Conservation (phyloP, 2,888 invertebrate genomes). For the Pterostichus niger region DNA sequence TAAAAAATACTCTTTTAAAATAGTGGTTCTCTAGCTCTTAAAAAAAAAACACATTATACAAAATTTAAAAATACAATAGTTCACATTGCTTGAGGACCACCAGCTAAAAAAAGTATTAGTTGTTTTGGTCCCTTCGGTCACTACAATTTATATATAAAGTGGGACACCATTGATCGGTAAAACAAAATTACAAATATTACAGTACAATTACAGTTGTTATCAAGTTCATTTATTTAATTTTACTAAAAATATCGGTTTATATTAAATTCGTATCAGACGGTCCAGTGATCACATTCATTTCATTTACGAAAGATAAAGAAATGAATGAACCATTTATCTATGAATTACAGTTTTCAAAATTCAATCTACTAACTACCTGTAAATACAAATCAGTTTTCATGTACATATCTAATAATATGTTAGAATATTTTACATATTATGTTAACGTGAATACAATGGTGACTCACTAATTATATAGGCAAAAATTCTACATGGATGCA, state of each 20-base stretch:
- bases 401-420: constrained; percentile 11
- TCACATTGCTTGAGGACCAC: constrained; percentile 35
- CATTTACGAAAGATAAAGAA: constrained; percentile 30
- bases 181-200: constrained; percentile 5
- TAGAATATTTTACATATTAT: neutral
- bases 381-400: constrained; percentile 28
- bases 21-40: constrained; percentile 45
- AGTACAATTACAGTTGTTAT: constrained; percentile 13
- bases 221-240: constrained; percentile 1
- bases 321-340: constrained; percentile 36
- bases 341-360: constrained; percentile 14
- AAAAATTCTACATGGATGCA: constrained; percentile 15
- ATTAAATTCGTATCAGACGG: constrained; percentile 43
- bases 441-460: constrained; percentile 45
- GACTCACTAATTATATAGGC: constrained; percentile 44
- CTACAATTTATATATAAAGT: constrained; percentile 43
- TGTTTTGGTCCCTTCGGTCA: constrained; percentile 51
- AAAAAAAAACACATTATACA: constrained; percentile 47
- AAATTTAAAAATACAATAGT: constrained; percentile 48
- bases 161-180: constrained; percentile 38
- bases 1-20: constrained; percentile 45
- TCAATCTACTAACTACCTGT: constrained; percentile 20
- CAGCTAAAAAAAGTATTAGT: constrained; percentile 44
- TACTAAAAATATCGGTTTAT: constrained; percentile 34
- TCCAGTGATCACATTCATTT: constrained; percentile 42